Evolutionary conservation across 2,113 vertebrate species (phyloP).

Genomic region (Hippocampus mohnikei): DNA sequence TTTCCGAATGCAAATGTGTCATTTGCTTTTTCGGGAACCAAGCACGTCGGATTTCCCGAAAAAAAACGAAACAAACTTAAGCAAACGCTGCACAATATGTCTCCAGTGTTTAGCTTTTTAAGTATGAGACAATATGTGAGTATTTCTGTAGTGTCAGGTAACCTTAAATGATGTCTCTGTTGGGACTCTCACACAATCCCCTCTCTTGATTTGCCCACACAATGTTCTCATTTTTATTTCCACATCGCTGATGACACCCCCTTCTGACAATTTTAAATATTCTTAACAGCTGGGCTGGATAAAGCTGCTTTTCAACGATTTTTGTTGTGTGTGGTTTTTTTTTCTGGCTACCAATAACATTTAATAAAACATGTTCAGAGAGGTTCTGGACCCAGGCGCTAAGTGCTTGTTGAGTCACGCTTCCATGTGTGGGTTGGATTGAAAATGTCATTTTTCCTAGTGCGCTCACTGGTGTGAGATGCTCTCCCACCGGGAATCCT

Average conservation of each 20-base stretch:
- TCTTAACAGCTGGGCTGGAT: conserved; percentile 25
- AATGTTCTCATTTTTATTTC: not conserved
- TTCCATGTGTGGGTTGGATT: conserved; percentile 53
- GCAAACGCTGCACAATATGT: too few relatives aligned
- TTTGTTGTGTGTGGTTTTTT: not conserved
- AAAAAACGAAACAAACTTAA: too few relatives aligned
- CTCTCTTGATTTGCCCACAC: not conserved
- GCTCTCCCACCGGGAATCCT: conserved; percentile 31
- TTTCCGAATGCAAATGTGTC: not conserved
- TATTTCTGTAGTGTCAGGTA: not conserved
- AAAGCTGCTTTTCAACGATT: conserved; percentile 11
- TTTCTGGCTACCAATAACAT: conserved; percentile 46
- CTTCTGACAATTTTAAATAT: conserved; percentile 20
- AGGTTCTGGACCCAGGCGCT: conserved; percentile 44
- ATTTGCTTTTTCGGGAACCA: too few relatives aligned
- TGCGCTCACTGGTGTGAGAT: conserved; percentile 24
- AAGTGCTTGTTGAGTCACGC: conserved; percentile 65
- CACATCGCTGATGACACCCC: not conserved
- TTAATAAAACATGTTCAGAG: conserved; percentile 57
- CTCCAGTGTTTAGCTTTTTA: too few relatives aligned
- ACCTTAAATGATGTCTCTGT: not conserved
- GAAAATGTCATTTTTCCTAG: conserved; percentile 58
- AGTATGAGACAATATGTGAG: not conserved
- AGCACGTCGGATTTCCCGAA: too few relatives aligned
- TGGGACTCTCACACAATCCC: too few relatives aligned